Percentiles rank a stretch among this genome's conserved stretches.
Conservation (phyloP, 1,140 invertebrate species). For the Spodoptera litura region DNA sequence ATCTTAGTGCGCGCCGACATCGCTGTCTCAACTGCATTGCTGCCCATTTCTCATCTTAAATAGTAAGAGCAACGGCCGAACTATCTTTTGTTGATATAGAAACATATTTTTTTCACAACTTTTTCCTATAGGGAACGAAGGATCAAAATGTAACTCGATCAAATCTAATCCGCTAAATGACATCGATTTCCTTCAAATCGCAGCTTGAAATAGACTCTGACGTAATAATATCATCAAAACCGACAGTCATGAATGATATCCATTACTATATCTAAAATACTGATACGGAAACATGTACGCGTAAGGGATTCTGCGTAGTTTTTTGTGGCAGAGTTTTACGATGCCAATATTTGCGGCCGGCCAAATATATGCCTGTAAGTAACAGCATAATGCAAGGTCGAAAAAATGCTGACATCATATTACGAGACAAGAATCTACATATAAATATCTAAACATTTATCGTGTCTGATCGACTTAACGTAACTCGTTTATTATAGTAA, state of each 20-base stretch:
- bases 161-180: slow-evolving; percentile 40
- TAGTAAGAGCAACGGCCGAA: slow-evolving; percentile 69
- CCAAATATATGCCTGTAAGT: slow-evolving; percentile 45
- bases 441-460: not conserved
- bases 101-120: slow-evolving; percentile 51
- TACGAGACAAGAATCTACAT: slow-evolving; percentile 8
- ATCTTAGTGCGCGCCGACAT: slow-evolving; percentile 66
- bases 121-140: slow-evolving; percentile 27
- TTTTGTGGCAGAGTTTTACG: slow-evolving; percentile 49
- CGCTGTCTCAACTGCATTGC: slow-evolving; percentile 70
- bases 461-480: not conserved
- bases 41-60: slow-evolving; percentile 83
- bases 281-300: slow-evolving; percentile 43
- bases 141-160: slow-evolving; percentile 28
- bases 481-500: not conserved
- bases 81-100: slow-evolving; percentile 46
- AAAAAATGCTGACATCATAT: slow-evolving; percentile 42
- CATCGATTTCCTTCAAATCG: slow-evolving; percentile 34
- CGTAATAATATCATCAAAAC: slow-evolving; percentile 46
- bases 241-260: slow-evolving; percentile 34
- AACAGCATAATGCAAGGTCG: slow-evolving; percentile 38
- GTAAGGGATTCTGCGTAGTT: slow-evolving; percentile 48
- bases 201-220: slow-evolving; percentile 20
- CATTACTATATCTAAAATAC: slow-evolving; percentile 40
- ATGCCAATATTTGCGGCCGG: slow-evolving; percentile 40